Evolutionary conservation across 2,797 vertebrate species (phyloP).

Genomic region (Margarornis squamiger): DNA sequence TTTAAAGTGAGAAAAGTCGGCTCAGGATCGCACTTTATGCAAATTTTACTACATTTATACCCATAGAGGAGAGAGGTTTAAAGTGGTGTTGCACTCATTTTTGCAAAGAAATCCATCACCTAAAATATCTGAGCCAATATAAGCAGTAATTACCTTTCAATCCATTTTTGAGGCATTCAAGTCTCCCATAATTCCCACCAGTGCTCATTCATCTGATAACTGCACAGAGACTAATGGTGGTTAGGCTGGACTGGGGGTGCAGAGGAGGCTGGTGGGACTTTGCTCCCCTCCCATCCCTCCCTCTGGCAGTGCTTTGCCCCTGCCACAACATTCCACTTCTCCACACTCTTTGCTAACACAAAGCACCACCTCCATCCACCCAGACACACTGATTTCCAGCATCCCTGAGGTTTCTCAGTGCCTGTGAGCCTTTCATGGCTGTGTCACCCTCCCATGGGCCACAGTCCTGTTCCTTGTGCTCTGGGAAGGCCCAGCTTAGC

Average conservation of each 20-base stretch:
- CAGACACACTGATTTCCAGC: fast-evolving
- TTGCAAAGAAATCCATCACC: not conserved
- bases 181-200: not conserved
- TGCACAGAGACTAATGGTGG: fast-evolving
- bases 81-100: not conserved
- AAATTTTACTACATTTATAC: not conserved
- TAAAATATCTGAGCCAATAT: not conserved
- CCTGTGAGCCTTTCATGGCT: not conserved
- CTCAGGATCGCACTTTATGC: not conserved
- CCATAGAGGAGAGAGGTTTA: not conserved
- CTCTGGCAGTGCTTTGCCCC: not conserved
- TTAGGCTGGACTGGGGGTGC: not conserved
- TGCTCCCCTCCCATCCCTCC: not conserved
- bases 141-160: not conserved
- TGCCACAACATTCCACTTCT: not conserved
- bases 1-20: not conserved
- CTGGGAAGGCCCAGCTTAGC: fast-evolving
- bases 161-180: not conserved
- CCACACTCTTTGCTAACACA: not conserved
- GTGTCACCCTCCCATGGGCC: not conserved
- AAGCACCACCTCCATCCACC: not conserved
- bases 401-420: not conserved
- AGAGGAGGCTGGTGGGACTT: not conserved
- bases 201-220: not conserved
- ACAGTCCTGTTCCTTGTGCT: too few species aligned